Conservation (phyloP, 53 echinoderm and acorn worm genomes). For the Hippasteria phrygiana region DNA sequence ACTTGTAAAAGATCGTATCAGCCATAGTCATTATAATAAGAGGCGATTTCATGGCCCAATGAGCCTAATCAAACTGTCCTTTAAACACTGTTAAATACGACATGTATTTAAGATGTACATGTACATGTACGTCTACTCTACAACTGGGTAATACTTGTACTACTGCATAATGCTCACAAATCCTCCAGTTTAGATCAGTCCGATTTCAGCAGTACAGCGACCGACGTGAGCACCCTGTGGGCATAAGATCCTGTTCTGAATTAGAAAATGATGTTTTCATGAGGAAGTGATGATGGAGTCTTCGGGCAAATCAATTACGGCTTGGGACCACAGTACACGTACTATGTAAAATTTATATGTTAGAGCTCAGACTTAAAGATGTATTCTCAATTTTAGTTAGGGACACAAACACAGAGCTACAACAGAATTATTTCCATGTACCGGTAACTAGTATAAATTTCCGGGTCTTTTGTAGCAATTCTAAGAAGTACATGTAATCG, state of each 20-base stretch:
- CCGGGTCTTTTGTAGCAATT: too few relatives aligned
- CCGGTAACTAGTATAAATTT: too few relatives aligned
- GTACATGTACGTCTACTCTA: conserved; percentile 14
- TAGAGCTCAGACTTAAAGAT: too few relatives aligned
- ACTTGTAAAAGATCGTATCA: too few relatives aligned
- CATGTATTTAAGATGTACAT: not conserved
- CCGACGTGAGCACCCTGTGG: not conserved
- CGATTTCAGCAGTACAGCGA: not conserved
- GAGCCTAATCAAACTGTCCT: not conserved
- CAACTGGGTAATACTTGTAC: not conserved
- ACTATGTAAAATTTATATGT: too few relatives aligned
- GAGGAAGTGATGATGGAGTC: not conserved
- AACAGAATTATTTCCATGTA: too few relatives aligned
- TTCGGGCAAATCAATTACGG: not conserved
- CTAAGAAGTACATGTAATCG: too few relatives aligned
- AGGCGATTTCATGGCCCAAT: not conserved
- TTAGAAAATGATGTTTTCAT: not conserved
- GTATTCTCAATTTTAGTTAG: too few relatives aligned
- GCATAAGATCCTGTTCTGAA: not conserved
- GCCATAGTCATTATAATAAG: too few relatives aligned
- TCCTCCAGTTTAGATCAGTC: too few relatives aligned
- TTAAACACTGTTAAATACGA: not conserved
- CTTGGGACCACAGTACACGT: too few relatives aligned
- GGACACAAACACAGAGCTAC: too few relatives aligned
- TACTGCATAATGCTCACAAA: not conserved